Conservation (phyloP, 2,113 vertebrate species). For the Bos indicus region DNA sequence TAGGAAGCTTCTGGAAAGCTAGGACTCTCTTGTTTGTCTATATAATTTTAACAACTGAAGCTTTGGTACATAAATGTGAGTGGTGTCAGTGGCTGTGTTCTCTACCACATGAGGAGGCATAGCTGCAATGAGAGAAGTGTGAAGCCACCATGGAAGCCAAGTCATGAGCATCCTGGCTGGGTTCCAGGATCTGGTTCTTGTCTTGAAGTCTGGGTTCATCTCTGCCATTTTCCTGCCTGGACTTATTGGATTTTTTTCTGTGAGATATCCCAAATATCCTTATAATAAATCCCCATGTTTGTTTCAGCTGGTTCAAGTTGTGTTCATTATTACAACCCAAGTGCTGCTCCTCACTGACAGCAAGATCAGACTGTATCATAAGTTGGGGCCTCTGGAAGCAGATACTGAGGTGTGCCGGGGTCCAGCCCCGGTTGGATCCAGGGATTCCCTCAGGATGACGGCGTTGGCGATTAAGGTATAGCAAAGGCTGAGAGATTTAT, state of each 20-base stretch:
- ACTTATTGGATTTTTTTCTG: neutral
- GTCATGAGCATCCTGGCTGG: neutral
- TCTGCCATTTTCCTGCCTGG: neutral
- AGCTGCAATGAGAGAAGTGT: neutral
- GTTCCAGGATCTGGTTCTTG: neutral
- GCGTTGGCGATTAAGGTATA: too few species aligned
- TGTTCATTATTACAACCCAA: neutral
- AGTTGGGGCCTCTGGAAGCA: neutral
- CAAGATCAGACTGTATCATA: neutral
- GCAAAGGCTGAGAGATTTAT: too few species aligned
- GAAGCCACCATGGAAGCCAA: neutral
- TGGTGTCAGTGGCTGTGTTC: neutral
- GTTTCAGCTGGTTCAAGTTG: neutral
- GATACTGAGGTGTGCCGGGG: neutral
- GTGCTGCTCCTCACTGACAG: neutral
- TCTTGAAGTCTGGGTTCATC: neutral
- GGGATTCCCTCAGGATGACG: too few species aligned
- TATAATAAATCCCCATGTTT: constrained; percentile 43
- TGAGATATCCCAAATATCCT: neutral
- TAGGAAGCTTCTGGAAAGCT: neutral
- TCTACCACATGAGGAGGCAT: neutral
- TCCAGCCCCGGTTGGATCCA: too few species aligned
- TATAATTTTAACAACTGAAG: neutral
- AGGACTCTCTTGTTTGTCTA: neutral
- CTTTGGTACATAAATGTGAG: neutral